A percentile compares a stretch with the other conserved stretches of the same genome.
Conservation (phyloP, 35 echinoderm and acorn worm genomes). For the Eucidaris tribuloides region DNA sequence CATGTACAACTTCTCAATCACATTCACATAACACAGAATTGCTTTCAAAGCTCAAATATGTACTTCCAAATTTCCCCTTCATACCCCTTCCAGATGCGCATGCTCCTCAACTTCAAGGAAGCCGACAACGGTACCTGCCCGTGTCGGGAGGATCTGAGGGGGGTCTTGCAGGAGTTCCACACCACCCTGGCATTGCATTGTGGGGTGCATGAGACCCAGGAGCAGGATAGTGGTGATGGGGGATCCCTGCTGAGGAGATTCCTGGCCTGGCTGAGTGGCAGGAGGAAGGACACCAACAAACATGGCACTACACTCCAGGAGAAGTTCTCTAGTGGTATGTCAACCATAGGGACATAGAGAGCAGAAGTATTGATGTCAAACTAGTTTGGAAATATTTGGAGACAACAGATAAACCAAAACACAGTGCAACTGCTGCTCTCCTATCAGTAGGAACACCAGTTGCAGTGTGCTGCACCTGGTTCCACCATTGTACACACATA, state of each 20-base stretch:
- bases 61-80: neutral
- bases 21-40: neutral
- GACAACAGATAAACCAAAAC: no score
- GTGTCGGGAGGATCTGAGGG: slow-evolving; percentile 87
- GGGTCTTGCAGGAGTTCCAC: slow-evolving; percentile 84
- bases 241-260: slow-evolving; percentile 58
- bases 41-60: neutral
- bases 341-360: no score
- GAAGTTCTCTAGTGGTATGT: slow-evolving; percentile 96
- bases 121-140: slow-evolving; percentile 61
- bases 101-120: slow-evolving; percentile 89
- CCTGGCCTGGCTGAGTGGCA: slow-evolving; percentile 42
- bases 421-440: no score
- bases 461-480: no score
- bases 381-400: no score
- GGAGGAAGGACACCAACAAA: slow-evolving; percentile 3
- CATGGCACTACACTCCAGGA: slow-evolving; percentile 29
- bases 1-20: neutral
- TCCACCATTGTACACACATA: no score
- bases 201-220: slow-evolving; percentile 69
- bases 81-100: slow-evolving; percentile 80
- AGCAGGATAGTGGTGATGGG: slow-evolving; percentile 31
- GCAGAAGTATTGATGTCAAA: no score
- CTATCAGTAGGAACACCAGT: no score
- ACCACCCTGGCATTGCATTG: slow-evolving; percentile 82